Base-by-base conservation (phyloP, 2,113 vertebrate species). In the Amphiprion ocellaris region DNA sequence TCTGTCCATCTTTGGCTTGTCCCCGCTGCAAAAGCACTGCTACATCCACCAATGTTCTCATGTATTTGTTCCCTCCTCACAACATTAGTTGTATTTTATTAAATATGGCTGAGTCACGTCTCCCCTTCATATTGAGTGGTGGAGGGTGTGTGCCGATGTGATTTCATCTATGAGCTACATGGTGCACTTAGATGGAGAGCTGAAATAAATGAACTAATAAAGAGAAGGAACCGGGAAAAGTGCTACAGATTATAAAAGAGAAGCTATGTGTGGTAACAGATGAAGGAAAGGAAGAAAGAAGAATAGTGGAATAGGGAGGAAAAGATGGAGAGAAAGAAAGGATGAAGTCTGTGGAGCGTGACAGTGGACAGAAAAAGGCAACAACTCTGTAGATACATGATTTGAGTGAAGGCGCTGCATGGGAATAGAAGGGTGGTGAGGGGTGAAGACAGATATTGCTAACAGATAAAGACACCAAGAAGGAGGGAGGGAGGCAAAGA, bases 41-140 rank as follows among this genome's bases (percentile, higher is more conserved):
- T 61, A 58, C 30, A 60, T 63, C 53, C 39, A 53, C 63, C 53
- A 23, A 67, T 49, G 53, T 73, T 66, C 52, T 72, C 52, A 72
- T 69, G 66, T 59, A 79, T 64, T 75, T 84, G 53, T 59, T 66
- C 74, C 73, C 44, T 74, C 59, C 60, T 76, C 74, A 62, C 39
- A 69, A 47, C 53, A 65, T 60, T 70, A 60, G 79, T 90, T 84
- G 65, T 66, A 69, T 87, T 90, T 85, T 62, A 88, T 89, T 74
- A 82, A 89, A 80, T 15, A 49, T n/a, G 55, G 66, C 72, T 69
- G 65, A 52, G 50, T 49, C 61, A 70, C 12, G 1, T 37, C 37
- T 49, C 49, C 23, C 62, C 30, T 46, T 76, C 69, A 86, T 72
- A 59, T 71, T 46, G 74, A 59, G 64, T 28, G 73, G 54, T 46